Evolutionary conservation across 2,113 vertebrate genomes (phyloP).

Genomic region (Ictalurus punctatus): DNA sequence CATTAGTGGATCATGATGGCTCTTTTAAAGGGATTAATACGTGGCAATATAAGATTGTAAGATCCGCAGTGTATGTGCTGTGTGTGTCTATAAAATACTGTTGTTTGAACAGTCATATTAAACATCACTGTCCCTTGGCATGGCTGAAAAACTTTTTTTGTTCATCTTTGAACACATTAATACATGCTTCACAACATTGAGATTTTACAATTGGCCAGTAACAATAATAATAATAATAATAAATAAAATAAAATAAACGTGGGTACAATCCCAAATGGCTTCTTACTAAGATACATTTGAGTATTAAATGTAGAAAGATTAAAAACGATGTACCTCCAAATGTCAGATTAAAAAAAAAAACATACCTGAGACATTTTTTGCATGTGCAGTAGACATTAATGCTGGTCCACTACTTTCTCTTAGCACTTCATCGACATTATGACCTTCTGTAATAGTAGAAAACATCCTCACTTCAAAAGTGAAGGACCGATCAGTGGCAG

Average conservation of each 20-base stretch:
- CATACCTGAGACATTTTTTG: constrained; percentile 36
- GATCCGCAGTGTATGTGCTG: not conserved
- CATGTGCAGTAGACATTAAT: constrained; percentile 34
- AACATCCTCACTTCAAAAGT: constrained; percentile 25
- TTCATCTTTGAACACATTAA: constrained; percentile 2
- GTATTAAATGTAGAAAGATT: constrained; percentile 40
- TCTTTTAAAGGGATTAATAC: constrained; percentile 46
- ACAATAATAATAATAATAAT: not conserved
- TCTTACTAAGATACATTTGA: constrained; percentile 11
- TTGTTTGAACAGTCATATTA: constrained; percentile 23
- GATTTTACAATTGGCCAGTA: constrained; percentile 4
- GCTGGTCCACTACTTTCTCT: constrained; percentile 10
- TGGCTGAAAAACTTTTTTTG: not conserved
- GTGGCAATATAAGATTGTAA: constrained; percentile 25
- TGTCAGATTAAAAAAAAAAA: not conserved
- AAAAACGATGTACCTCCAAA: constrained; percentile 16
- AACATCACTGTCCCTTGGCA: constrained; percentile 26
- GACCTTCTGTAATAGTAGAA: constrained; percentile 33
- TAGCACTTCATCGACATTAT: constrained; percentile 21
- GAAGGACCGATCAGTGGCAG: constrained; percentile 42
- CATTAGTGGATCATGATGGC: not conserved
- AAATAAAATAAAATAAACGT: not conserved
- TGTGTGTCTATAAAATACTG: constrained; percentile 15
- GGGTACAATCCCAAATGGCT: constrained; percentile 34
- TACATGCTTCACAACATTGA: not conserved